Conservation (phyloP, 2,113 vertebrate species). For the Regulus satrapa region DNA sequence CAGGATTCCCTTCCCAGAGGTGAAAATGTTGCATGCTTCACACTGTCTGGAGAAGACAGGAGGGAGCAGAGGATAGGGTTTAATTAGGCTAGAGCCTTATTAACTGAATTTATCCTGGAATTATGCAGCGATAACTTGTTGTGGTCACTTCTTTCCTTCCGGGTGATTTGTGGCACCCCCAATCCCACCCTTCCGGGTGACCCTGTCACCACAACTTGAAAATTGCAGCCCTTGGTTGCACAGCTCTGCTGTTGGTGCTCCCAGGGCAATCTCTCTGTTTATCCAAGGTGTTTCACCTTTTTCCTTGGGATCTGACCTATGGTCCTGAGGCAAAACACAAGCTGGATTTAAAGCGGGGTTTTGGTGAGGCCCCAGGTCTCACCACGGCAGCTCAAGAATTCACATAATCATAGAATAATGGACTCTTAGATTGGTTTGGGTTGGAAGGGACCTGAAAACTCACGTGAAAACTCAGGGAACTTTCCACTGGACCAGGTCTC, state of each 20-base stretch:
- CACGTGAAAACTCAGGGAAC: background rate
- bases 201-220: background rate
- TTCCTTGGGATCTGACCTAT: background rate
- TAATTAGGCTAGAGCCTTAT: background rate
- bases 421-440: background rate
- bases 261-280: background rate
- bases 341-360: background rate
- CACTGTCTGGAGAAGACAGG: background rate
- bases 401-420: background rate
- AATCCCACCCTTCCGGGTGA: background rate
- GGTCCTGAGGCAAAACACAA: background rate
- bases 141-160: background rate
- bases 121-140: rapidly evolving
- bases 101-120: background rate
- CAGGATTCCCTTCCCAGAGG: background rate
- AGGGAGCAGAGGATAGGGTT: background rate
- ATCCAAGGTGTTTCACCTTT: background rate
- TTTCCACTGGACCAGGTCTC: background rate
- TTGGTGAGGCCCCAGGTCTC: background rate
- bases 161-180: background rate
- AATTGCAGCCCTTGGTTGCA: background rate
- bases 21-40: background rate
- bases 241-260: background rate
- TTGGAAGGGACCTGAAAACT: background rate
- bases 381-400: background rate